Conservation (phyloP, 2,797 vertebrate species). For the Sphenopsis melanotis region DNA sequence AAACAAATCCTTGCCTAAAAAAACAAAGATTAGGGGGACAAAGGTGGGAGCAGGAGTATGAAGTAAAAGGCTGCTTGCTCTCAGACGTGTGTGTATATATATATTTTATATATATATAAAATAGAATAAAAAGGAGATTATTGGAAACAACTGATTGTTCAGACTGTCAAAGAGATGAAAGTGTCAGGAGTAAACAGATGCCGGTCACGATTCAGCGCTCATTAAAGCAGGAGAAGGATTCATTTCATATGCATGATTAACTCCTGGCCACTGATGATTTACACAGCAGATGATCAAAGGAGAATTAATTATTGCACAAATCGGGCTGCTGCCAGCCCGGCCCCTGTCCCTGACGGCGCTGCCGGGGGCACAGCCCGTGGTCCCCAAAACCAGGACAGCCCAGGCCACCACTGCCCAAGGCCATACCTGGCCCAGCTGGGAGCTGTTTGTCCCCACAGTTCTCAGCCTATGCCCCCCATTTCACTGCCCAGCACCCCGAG, state of each 20-base stretch:
- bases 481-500: background rate
- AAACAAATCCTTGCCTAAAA: background rate
- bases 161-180: slow-evolving; percentile 57
- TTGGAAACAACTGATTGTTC: slow-evolving; percentile 66
- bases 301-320: slow-evolving; percentile 68
- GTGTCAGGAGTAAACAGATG: slow-evolving; percentile 70
- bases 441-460: background rate
- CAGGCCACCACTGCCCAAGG: accelerated
- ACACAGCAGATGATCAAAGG: slow-evolving; percentile 71
- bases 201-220: slow-evolving; percentile 64
- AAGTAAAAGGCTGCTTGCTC: background rate
- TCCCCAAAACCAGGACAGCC: accelerated
- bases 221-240: slow-evolving; percentile 71
- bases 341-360: accelerated
- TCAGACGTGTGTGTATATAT: background rate
- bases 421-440: accelerated
- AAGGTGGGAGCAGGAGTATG: background rate
- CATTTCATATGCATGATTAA: slow-evolving; percentile 75
- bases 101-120: background rate
- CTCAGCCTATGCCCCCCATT: background rate
- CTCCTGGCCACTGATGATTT: slow-evolving; percentile 69
- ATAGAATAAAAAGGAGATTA: slow-evolving; percentile 44
- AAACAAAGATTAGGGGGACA: background rate
- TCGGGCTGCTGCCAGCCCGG: background rate
- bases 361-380: accelerated